A percentile compares a stretch with the other conserved stretches of the same genome.
These are phyloP conservation scores for Rafetus swinhoei DNA, from an alignment of 2,113 vertebrate species.

Conservation along the genomic window DNA sequence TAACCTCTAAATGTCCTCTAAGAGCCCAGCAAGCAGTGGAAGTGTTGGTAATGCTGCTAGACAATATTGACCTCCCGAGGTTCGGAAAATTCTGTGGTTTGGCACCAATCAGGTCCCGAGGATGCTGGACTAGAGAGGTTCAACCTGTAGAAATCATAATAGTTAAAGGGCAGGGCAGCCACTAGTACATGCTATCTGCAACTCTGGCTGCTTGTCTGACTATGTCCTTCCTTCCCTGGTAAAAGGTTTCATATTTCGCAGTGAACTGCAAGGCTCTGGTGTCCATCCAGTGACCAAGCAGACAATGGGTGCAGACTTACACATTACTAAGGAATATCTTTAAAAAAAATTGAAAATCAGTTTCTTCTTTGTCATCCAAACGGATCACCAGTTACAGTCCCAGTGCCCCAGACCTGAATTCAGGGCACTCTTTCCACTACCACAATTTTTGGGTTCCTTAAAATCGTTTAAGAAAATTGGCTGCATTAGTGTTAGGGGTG, in stretches of 20 bases:
- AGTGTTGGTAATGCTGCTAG: too few relatives aligned
- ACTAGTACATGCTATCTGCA: conserved; percentile 43
- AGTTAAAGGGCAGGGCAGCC: conserved; percentile 58
- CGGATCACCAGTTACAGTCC: conserved; percentile 11
- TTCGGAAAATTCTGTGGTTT: too few relatives aligned
- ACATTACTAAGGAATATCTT: conserved; percentile 11
- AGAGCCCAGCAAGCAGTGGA: too few relatives aligned
- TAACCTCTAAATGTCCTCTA: too few relatives aligned
- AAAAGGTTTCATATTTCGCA: conserved; percentile 45
- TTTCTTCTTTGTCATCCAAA: conserved; percentile 31
- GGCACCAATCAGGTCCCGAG: too few relatives aligned
- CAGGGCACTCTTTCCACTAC: background rate
- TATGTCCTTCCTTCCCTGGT: conserved; percentile 1
- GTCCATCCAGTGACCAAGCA: conserved; percentile 41
- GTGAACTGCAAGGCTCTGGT: conserved; percentile 53
- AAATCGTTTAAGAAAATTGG: conserved; percentile 12
- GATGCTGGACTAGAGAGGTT: too few relatives aligned
- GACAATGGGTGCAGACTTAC: background rate
- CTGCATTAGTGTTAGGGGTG: background rate
- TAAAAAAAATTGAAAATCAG: conserved; percentile 41
- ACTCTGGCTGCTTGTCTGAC: conserved; percentile 39
- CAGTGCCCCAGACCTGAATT: conserved; percentile 10
- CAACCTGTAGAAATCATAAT: background rate
- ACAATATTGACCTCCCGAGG: too few relatives aligned
- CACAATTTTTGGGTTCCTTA: background rate